These are phyloP conservation scores for Amblyteles armatorius DNA, from an alignment of 2,888 invertebrate genomes.

Conservation along the genomic window DNA sequence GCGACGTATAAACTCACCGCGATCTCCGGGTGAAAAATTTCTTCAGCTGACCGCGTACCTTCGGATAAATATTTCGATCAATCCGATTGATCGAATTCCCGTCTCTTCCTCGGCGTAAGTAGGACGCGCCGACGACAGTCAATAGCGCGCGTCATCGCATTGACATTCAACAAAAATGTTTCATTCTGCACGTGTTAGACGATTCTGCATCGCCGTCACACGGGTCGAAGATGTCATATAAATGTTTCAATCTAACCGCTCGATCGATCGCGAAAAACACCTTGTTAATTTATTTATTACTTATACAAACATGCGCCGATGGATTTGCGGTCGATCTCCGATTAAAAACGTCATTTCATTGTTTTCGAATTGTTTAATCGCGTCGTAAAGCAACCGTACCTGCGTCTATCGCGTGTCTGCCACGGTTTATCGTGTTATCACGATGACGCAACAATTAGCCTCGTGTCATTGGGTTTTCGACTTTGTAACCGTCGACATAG, in stretches of 20 bases:
- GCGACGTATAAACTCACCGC: conserved; percentile 22
- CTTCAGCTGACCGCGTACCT: neutral
- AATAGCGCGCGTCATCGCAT: neutral
- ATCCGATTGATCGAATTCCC: conserved; percentile 9
- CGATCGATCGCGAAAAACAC: neutral
- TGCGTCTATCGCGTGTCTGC: neutral
- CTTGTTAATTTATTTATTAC: neutral
- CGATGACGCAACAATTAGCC: conserved; percentile 41
- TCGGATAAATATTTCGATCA: conserved; percentile 2
- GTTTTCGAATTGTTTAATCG: conserved; percentile 13
- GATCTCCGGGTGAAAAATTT: neutral
- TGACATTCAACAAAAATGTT: neutral
- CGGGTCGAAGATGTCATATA: neutral
- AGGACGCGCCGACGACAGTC: neutral
- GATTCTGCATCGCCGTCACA: neutral
- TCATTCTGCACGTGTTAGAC: neutral
- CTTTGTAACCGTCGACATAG: neutral
- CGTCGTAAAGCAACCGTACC: neutral
- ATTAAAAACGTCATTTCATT: neutral
- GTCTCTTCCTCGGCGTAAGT: neutral
- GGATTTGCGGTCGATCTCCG: neutral
- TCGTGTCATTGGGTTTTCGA: conserved; percentile 22
- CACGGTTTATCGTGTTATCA: conserved; percentile 13
- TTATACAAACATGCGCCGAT: neutral
- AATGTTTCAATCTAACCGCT: conserved; percentile 1